phyloP scores from a whole-genome alignment of 1,140 invertebrate genomes.

The Cryptotermes secundus region DNA sequence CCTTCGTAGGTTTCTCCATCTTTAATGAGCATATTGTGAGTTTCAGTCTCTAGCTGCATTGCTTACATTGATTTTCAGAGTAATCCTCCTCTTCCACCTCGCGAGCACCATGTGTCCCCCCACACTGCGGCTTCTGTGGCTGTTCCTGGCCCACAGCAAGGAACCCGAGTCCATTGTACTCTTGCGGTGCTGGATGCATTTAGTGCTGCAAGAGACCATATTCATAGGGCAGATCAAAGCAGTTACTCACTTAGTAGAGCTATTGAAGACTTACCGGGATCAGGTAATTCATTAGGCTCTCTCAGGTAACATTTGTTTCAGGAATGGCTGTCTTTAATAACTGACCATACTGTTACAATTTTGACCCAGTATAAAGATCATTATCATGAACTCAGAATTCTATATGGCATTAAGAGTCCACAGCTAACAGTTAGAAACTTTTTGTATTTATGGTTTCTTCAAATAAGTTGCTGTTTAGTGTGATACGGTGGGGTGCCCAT shows the following conservation, averaged over 20 bases:
- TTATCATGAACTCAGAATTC: too few species aligned
- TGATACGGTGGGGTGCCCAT: too few species aligned
- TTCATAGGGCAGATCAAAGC: slow-evolving; percentile 54
- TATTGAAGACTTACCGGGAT: slow-evolving; percentile 52
- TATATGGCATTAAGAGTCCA: too few species aligned
- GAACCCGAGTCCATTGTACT: slow-evolving; percentile 39
- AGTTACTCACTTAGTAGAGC: slow-evolving; percentile 51
- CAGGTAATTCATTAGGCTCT: slow-evolving; percentile 39
- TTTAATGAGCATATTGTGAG: too few species aligned
- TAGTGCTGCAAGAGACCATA: slow-evolving; percentile 56
- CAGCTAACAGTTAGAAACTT: too few species aligned
- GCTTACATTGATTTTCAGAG: slow-evolving; percentile 43
- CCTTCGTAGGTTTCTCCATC: too few species aligned
- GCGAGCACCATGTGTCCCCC: slow-evolving; percentile 47
- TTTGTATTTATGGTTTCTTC: too few species aligned
- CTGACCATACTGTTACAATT: not conserved
- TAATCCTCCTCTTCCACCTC: slow-evolving; percentile 54
- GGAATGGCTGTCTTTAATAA: not conserved
- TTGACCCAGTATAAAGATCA: too few species aligned
- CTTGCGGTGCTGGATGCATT: slow-evolving; percentile 60
- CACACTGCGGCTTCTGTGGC: not conserved
- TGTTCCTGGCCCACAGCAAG: slow-evolving; percentile 7
- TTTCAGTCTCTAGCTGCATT: not conserved
- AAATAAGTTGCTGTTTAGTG: too few species aligned
- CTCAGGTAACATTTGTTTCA: not conserved